Evolutionary conservation across 1,140 invertebrate species (phyloP).

Genomic region (Zophobas atratus): DNA sequence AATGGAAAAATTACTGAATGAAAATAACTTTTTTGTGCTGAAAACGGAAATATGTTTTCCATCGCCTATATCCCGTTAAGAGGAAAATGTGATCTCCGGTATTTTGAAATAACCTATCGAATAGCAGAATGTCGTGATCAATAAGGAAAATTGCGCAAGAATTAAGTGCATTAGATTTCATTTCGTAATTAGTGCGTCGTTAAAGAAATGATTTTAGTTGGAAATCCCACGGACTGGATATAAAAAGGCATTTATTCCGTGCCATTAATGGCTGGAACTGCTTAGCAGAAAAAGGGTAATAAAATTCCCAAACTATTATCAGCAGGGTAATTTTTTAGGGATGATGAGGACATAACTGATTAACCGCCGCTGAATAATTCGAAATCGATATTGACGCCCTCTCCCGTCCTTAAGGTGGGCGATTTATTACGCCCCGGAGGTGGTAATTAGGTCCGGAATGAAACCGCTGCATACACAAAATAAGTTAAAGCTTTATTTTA

Average conservation of each 20-base stretch:
- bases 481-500: conserved; percentile 68
- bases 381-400: neutral
- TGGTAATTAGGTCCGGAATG: conserved; percentile 30
- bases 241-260: conserved; percentile 28
- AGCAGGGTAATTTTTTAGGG: neutral
- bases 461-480: conserved; percentile 65
- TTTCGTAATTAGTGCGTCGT: conserved; percentile 17
- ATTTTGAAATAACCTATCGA: no score
- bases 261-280: neutral
- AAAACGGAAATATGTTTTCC: no score
- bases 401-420: neutral
- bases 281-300: neutral
- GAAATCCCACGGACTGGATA: conserved; percentile 14
- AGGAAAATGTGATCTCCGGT: no score
- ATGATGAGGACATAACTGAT: neutral
- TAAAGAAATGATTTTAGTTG: conserved; percentile 21
- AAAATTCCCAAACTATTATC: conserved; percentile 10
- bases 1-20: no score
- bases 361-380: conserved; percentile 7
- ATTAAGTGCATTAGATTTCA: conserved; percentile 20
- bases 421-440: conserved; percentile 14
- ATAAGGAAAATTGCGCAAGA: conserved; percentile 13
- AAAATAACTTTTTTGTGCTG: no score
- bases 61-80: no score
- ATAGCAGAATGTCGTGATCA: neutral